phyloP scores from a whole-genome alignment of 1,140 invertebrate genomes.

The Drosophila hydei region DNA sequence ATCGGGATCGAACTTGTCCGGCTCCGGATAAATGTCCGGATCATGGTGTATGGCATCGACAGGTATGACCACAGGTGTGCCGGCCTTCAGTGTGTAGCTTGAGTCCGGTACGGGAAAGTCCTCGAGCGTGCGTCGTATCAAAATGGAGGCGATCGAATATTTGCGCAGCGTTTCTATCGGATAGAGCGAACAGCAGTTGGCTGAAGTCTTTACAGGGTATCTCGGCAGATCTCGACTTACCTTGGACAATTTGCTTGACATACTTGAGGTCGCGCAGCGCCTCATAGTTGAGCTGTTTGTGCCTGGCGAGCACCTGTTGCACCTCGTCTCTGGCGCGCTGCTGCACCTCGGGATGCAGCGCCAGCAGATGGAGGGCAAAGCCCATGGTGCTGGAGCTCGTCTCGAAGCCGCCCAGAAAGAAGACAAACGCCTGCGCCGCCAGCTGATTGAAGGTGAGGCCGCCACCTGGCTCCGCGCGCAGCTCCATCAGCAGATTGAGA shows the following conservation, averaged over 20 bases:
- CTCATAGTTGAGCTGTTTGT: constrained; percentile 86
- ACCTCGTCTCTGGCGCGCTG: constrained; percentile 84
- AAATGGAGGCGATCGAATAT: constrained; percentile 77
- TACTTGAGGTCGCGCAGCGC: constrained; percentile 86
- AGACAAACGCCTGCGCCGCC: constrained; percentile 86
- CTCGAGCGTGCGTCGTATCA: constrained; percentile 55
- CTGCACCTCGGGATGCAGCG: constrained; percentile 84
- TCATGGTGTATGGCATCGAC: constrained; percentile 85
- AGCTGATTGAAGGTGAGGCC: constrained; percentile 63
- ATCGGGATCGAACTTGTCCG: constrained; percentile 86
- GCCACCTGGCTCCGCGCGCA: constrained; percentile 54
- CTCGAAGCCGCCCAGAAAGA: constrained; percentile 87
- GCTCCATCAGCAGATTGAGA: constrained; percentile 82
- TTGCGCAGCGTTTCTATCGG: constrained; percentile 84
- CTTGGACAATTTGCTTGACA: constrained; percentile 85
- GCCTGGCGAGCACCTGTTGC: constrained; percentile 79
- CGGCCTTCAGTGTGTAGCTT: constrained; percentile 79
- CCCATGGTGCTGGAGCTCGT: constrained; percentile 84
- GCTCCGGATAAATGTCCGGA: constrained; percentile 85
- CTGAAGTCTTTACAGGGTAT: not conserved
- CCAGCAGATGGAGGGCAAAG: constrained; percentile 84
- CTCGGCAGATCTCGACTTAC: constrained; percentile 46
- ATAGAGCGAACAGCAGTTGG: not conserved
- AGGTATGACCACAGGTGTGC: constrained; percentile 84
- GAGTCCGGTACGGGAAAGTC: constrained; percentile 78